Evolutionary conservation across 2,797 vertebrate genomes (phyloP).

Genomic region (Micropoecilia bifurca): DNA sequence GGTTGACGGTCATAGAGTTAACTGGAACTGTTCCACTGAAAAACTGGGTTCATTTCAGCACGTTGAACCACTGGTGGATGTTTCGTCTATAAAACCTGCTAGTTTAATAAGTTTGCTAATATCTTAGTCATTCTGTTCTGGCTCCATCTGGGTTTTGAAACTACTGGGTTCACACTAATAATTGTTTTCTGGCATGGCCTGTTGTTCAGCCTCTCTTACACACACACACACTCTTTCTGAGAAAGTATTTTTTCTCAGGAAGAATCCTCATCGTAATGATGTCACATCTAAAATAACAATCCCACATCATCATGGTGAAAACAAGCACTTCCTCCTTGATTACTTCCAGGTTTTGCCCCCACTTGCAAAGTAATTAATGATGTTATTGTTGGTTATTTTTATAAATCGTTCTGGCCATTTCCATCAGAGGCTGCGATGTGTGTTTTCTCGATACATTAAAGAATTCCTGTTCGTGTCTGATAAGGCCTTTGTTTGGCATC

Average conservation of each 20-base stretch:
- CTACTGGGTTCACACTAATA: neutral
- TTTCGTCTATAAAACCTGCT: neutral
- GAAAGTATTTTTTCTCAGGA: neutral
- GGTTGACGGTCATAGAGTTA: neutral
- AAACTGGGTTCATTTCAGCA: neutral
- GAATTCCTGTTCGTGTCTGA: conserved; percentile 43
- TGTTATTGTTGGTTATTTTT: conserved; percentile 3
- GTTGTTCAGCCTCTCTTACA: neutral
- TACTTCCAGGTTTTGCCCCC: neutral
- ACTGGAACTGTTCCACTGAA: neutral
- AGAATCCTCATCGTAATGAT: neutral
- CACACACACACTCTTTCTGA: neutral
- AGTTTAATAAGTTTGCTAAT: neutral
- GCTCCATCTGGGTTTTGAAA: neutral
- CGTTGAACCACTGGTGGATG: neutral
- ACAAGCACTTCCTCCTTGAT: neutral
- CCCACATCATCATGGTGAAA: neutral
- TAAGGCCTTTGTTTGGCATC: conserved; percentile 62
- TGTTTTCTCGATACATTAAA: conserved; percentile 29
- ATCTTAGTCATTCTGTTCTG: neutral
- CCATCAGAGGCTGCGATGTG: conserved; percentile 23
- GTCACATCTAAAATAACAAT: conserved; percentile 1
- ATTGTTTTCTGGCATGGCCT: neutral
- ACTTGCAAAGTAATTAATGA: neutral
- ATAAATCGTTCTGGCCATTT: conserved; percentile 1